Base-by-base conservation (phyloP, 2,888 invertebrate species). In the Volucella bombylans region DNA sequence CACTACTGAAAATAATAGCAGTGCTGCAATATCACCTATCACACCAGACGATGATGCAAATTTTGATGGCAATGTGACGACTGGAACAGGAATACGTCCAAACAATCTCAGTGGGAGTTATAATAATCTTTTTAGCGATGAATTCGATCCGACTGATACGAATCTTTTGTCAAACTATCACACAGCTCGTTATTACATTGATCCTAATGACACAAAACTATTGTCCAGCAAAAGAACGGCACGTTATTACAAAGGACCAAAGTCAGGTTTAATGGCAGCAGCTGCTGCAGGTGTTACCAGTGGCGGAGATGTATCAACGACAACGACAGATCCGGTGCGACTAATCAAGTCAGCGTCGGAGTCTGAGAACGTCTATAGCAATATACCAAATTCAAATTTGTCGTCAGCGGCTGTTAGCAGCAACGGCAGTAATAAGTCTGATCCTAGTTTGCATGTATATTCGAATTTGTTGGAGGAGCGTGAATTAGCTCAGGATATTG, bases 301-400 rank as follows among this genome's bases (percentile, higher is more conserved):
- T 47, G 88, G 89, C 2, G 89, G 88, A 4, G 14, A 61, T 47
- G 43, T 18, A 50, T 71, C 67, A 43, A 57, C 61, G 43, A 41
- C 69, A 23, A 41, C 69, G n/a, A 52, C 80, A 67, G 81, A 83
- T 62, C 61, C 81, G 64, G 57, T 64, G 49, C 72, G 69, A 39
- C 62, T 74, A 45, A 67, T 87, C 43, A 90, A 90, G 86, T 90
- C 90, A 4, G 88, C 90, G 10, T 90, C 90, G 2, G 90, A 91
- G 86, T 88, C 89, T 4, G 92, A 92, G 87, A 92, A 91, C 82
- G 90, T 92, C 88, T 92, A 92, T 87, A 91, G 91, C 88, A 92
- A 92, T 88, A 89, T 92, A 87, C 90, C 90, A 67, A 89, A 89
- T 88, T 87, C 87, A 69, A 82, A 87, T 82, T 45, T 85, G 81